phyloP scores from a whole-genome alignment of 1,140 invertebrate species.

The Solen grandis region DNA sequence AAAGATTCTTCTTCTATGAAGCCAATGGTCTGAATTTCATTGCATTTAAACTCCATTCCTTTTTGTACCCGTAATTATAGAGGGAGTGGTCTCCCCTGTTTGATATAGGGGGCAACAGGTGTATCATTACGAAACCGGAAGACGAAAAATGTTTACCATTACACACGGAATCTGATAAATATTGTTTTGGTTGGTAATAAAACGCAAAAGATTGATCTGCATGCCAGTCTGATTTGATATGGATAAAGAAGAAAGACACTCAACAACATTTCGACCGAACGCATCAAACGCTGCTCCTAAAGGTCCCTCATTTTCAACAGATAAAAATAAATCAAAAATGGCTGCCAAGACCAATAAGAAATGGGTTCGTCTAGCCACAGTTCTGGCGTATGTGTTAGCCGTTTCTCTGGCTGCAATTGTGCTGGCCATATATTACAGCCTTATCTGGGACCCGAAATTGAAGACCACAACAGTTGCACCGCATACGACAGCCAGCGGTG shows the following conservation, averaged over 20 bases:
- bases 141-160: no score
- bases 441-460: conserved; percentile 93
- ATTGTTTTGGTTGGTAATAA: no score
- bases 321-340: conserved; percentile 77
- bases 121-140: no score
- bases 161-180: no score
- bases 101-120: no score
- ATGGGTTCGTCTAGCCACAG: conserved; percentile 93
- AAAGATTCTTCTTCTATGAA: no score
- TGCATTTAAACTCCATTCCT: no score
- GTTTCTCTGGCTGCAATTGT: conserved; percentile 97
- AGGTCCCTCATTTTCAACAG: conserved; percentile 70
- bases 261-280: conserved; percentile 48
- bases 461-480: conserved; percentile 60
- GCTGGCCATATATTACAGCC: conserved; percentile 96
- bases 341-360: conserved; percentile 81
- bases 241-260: conserved; percentile 52
- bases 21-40: no score
- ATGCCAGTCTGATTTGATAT: conserved; percentile 48
- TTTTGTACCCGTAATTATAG: no score
- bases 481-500: not conserved
- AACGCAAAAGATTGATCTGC: no score
- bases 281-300: conserved; percentile 58
- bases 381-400: conserved; percentile 96
- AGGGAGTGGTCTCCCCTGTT: no score